phyloP scores from a whole-genome alignment of 2,888 invertebrate genomes.

The Drosophila neutralis region DNA sequence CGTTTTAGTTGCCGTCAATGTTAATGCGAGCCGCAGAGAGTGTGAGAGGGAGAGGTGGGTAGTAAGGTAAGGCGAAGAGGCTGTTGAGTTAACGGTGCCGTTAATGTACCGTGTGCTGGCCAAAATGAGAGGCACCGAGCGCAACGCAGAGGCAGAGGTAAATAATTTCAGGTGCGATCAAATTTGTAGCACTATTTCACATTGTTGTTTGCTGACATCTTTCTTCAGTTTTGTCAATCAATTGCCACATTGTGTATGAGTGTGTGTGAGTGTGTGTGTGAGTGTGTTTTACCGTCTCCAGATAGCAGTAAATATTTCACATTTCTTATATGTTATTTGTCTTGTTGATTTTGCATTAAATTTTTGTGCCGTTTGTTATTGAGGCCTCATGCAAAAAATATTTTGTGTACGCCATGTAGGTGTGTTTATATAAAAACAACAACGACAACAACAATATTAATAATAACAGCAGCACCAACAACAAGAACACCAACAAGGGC shows the following conservation, averaged over 20 bases:
- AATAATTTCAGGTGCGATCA: conserved; percentile 51
- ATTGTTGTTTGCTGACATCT: conserved; percentile 67
- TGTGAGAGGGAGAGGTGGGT: neutral
- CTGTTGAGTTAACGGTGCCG: conserved; percentile 59
- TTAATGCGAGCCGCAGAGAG: conserved; percentile 21
- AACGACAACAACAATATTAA: conserved; percentile 12
- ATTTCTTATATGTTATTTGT: conserved; percentile 6
- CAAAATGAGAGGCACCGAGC: conserved; percentile 26
- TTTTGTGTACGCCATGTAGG: conserved; percentile 55
- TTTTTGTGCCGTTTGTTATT: conserved; percentile 44
- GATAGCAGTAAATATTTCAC: conserved; percentile 40
- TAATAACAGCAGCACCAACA: conserved; percentile 17
- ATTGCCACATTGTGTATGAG: conserved; percentile 59
- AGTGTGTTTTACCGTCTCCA: conserved; percentile 6
- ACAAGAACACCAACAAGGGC: conserved; percentile 37
- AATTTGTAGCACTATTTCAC: conserved; percentile 71
- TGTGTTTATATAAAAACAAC: conserved; percentile 54
- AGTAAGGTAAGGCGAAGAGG: conserved; percentile 17
- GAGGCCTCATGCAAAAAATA: conserved; percentile 71
- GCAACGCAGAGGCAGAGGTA: conserved; percentile 21
- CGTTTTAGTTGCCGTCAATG: conserved; percentile 57
- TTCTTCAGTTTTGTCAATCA: conserved; percentile 69
- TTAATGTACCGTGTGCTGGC: conserved; percentile 55
- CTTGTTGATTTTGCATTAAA: conserved; percentile 70
- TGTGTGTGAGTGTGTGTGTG: conserved; percentile 2